phyloP scores from a whole-genome alignment of 2,797 vertebrate genomes.

The Propithecus perrieri region DNA sequence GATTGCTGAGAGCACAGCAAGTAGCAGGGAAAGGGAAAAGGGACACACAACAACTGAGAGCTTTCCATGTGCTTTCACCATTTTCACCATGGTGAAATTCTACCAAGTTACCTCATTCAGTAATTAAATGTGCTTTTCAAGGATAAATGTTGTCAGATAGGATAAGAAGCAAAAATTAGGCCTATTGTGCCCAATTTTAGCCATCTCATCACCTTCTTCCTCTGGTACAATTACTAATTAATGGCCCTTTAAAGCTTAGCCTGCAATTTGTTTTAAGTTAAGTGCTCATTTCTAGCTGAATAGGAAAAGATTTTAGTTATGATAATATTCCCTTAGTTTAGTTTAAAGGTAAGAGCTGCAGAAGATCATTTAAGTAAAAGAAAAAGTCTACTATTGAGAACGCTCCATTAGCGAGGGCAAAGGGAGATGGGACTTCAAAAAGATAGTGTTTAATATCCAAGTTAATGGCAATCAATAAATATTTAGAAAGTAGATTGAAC shows the following conservation, averaged over 20 bases:
- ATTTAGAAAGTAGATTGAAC: constrained; percentile 67
- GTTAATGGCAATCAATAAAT: constrained; percentile 71
- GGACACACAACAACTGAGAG: not conserved
- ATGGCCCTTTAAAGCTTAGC: constrained; percentile 64
- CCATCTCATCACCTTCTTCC: constrained; percentile 56
- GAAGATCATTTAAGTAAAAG: constrained; percentile 66
- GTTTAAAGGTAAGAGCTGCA: constrained; percentile 53
- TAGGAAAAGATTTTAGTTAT: constrained; percentile 69
- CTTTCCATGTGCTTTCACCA: not conserved
- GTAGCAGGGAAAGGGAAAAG: not conserved
- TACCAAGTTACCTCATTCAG: not conserved
- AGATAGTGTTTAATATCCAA: constrained; percentile 62
- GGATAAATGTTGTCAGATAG: constrained; percentile 35
- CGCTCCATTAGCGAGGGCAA: constrained; percentile 54
- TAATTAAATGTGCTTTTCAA: constrained; percentile 48
- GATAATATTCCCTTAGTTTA: constrained; percentile 71
- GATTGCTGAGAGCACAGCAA: not conserved
- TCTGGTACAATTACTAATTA: constrained; percentile 62
- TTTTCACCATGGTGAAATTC: not conserved
- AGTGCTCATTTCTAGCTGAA: constrained; percentile 72
- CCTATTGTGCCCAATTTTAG: constrained; percentile 46
- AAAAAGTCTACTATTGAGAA: constrained; percentile 58
- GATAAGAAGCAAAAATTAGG: constrained; percentile 37
- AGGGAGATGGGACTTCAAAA: constrained; percentile 60
- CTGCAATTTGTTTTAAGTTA: constrained; percentile 71